Evolutionary conservation across 2,888 invertebrate species (phyloP).

Genomic region (Drosophila stalkeri): DNA sequence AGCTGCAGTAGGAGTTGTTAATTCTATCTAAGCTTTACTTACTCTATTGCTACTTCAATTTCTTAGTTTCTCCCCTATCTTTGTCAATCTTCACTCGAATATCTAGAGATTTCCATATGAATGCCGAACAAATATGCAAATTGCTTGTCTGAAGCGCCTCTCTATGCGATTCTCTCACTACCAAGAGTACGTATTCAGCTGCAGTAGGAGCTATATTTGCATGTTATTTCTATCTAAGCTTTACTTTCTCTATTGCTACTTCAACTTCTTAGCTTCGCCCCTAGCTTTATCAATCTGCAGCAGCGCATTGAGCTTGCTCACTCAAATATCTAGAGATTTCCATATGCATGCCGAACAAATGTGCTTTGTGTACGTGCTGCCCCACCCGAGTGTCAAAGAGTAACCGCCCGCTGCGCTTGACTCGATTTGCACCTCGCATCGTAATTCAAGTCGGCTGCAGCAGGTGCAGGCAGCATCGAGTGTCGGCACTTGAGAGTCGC

Average conservation of each 20-base stretch:
- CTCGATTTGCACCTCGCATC: slow-evolving; percentile 18
- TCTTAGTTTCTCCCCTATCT: too few relatives aligned
- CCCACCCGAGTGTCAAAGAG: neutral
- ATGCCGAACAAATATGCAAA: neutral
- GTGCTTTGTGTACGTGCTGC: neutral
- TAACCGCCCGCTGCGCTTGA: slow-evolving; percentile 3
- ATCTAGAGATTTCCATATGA: too few relatives aligned
- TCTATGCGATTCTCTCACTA: neutral
- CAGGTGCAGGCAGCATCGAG: neutral
- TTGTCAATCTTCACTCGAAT: too few relatives aligned
- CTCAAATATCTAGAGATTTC: neutral
- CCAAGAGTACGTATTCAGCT: neutral
- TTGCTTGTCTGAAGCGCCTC: neutral
- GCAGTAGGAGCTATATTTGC: neutral
- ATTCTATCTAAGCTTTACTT: too few relatives aligned
- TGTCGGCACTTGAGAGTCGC: slow-evolving; percentile 9
- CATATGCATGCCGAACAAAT: neutral
- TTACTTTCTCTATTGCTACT: too few relatives aligned
- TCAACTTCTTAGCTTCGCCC: too few relatives aligned
- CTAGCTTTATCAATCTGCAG: too few relatives aligned
- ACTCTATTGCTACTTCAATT: too few relatives aligned
- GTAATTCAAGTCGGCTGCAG: slow-evolving; percentile 7
- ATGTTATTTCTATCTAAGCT: too few relatives aligned
- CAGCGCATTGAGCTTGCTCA: too few relatives aligned
- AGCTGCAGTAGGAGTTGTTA: neutral